phyloP scores from a whole-genome alignment of 1,140 invertebrate genomes.

The Pseudobourletiella spinata region DNA sequence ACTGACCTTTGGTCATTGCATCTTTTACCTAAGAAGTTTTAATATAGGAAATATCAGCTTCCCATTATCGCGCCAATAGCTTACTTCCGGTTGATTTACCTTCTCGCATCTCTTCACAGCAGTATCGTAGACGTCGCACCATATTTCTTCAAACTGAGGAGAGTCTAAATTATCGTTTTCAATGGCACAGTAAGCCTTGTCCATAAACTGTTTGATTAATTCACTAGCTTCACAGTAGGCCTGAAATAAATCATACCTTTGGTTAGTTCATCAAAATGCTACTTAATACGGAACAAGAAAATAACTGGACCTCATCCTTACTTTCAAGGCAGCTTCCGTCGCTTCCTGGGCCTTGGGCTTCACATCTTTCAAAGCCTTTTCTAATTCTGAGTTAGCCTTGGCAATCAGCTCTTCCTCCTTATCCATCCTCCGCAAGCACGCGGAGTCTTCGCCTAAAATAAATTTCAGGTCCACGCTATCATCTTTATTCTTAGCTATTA shows the following conservation, averaged over 20 bases:
- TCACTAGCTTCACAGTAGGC: conserved; percentile 32
- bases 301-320: too few relatives aligned
- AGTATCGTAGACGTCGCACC: conserved; percentile 31
- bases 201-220: conserved; percentile 31
- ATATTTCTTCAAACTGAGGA: conserved; percentile 34
- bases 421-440: conserved; percentile 30
- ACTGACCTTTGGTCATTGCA: conserved; percentile 27
- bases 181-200: conserved; percentile 35
- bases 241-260: conserved; percentile 7
- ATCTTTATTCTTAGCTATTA: neutral
- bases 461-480: neutral
- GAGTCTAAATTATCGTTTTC: conserved; percentile 30
- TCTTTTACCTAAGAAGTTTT: conserved; percentile 29
- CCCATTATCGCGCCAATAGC: too few relatives aligned
- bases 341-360: conserved; percentile 28
- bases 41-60: too few relatives aligned
- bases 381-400: conserved; percentile 33
- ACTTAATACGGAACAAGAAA: neutral
- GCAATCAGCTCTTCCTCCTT: conserved; percentile 33
- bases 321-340: conserved; percentile 30
- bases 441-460: neutral
- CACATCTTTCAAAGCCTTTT: conserved; percentile 31
- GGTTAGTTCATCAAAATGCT: neutral
- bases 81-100: too few relatives aligned
- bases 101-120: conserved; percentile 28